Evolutionary conservation across 2,797 vertebrate species (phyloP), one percentile per base, ranked within the genome.

Genomic region (Rhinogobio ventralis): DNA sequence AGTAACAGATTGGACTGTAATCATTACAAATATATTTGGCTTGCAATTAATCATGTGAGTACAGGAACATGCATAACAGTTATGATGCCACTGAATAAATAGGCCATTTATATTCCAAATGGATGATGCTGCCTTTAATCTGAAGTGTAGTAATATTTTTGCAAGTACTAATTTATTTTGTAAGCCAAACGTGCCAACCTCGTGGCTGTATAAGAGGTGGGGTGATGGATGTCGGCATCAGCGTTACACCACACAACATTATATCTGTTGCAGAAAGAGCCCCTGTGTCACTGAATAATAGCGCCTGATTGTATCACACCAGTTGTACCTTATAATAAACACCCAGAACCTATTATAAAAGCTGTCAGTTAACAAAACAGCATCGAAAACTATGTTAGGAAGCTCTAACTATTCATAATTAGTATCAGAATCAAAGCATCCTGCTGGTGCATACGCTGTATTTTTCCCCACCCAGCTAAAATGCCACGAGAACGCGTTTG

Each of bases 1-100:
- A 28, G 84, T 85, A 89, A 80, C 77, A 76, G 89, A 84, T 88
- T 53, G 66, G 68, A 74, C 49, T 84, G 87, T 88, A 87, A 92
- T 90, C 86, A 90, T 93, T 91, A 93, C 86, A 92, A 92, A 94
- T 90, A 88, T 71, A 83, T 83, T 84, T 46, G 49, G 14, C 88
- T 89, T 88, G 23, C 83, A 72, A 90, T 88, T 88, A 92, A 93
- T 93, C 87, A 90, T 69, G 15, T n/a, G 84, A 78, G 86, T 79
- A 46, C 66, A 86, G 88, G 79, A 87, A 90, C 89, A 91, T 87
- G 75, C 86, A 89, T 86, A 87, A 83, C 69, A 78, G 80, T 66
- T 84, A 85, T 85, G 81, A 84, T 88, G 86, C 86, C 67, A 84
- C 77, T 86, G 88, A 86, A 90, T 86, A 90, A 91, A 91, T 83